Evolutionary conservation across 2,888 invertebrate genomes (phyloP).

Genomic region (Dolichopus griseipennis): DNA sequence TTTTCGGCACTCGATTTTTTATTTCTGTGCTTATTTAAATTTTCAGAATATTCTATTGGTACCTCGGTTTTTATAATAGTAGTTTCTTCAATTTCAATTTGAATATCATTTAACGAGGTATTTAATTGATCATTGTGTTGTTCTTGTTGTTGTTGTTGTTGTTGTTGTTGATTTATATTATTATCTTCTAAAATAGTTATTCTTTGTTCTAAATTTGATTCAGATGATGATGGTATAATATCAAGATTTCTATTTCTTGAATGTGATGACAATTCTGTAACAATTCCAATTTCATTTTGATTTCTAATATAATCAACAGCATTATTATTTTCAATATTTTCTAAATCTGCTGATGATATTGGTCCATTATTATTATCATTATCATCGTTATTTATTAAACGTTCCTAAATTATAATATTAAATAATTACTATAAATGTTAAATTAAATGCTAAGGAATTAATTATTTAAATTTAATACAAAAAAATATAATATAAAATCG

Average conservation of each 20-base stretch:
- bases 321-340: constrained; percentile 51
- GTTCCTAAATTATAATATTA: constrained; percentile 17
- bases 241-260: constrained; percentile 19
- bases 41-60: constrained; percentile 2
- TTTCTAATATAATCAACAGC: constrained; percentile 45
- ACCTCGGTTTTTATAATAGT: background rate
- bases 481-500: background rate
- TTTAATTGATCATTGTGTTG: background rate
- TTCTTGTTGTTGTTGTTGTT: background rate
- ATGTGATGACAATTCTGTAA: constrained; percentile 17
- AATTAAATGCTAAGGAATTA: no score
- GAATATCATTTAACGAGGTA: background rate
- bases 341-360: constrained; percentile 49
- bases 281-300: constrained; percentile 22
- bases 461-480: background rate
- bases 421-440: background rate
- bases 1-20: background rate
- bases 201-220: background rate
- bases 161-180: background rate
- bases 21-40: background rate
- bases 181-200: background rate
- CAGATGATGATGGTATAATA: background rate
- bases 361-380: constrained; percentile 50
- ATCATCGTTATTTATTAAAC: constrained; percentile 20
- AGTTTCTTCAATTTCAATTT: background rate